A percentile compares a stretch with the other conserved stretches of the same genome.
These are phyloP conservation scores for cattle (Bos taurus) DNA, from an alignment of 2,113 vertebrate species.

Conservation along the genomic window DNA sequence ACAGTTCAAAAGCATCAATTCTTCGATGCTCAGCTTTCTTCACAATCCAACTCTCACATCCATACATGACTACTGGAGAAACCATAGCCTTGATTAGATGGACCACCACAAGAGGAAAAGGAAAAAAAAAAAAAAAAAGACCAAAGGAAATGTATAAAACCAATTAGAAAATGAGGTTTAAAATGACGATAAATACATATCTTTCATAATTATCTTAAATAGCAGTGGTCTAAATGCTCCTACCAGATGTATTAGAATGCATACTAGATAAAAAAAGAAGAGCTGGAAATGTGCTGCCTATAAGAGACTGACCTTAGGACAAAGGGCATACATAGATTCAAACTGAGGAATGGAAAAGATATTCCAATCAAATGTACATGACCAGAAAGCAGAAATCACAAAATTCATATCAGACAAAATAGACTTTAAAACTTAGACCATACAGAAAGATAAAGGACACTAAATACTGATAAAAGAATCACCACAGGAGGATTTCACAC, in stretches of 20 bases:
- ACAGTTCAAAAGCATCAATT: too few species aligned
- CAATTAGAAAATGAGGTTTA: neutral
- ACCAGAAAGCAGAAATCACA: neutral
- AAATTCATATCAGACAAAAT: neutral
- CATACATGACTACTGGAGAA: too few species aligned
- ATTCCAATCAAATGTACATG: neutral
- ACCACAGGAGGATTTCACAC: neutral
- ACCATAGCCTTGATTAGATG: too few species aligned
- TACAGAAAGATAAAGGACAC: too few species aligned
- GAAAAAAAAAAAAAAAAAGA: neutral
- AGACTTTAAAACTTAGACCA: neutral
- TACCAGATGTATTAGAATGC: neutral
- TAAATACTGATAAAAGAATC: neutral
- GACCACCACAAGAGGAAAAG: neutral
- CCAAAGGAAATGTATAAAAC: neutral
- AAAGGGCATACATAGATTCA: neutral
- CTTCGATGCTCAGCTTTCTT: too few species aligned
- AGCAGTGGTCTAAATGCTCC: neutral
- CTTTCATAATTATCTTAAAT: neutral
- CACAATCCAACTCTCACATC: too few species aligned
- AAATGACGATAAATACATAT: neutral
- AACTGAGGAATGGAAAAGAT: neutral
- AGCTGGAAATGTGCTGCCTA: neutral
- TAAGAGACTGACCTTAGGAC: neutral
- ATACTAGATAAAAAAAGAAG: neutral